A percentile compares a stretch with the other conserved stretches of the same genome.
Evolutionary conservation across 2,113 vertebrate genomes (phyloP).

Genomic region (Callospermophilus lateralis): DNA sequence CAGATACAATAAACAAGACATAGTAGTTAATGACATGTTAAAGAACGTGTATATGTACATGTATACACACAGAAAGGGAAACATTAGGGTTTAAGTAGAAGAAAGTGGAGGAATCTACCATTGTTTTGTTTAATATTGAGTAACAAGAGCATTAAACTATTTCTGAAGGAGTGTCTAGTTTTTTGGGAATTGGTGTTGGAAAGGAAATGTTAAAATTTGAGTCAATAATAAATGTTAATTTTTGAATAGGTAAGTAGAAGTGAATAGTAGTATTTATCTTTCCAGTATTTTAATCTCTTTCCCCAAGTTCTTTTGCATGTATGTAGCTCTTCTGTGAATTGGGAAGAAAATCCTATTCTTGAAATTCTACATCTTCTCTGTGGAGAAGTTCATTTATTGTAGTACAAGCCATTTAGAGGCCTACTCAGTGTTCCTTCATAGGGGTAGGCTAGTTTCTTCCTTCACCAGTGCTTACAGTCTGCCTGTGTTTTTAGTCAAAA

Average conservation of each 20-base stretch:
- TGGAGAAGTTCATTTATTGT: not conserved
- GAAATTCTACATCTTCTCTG: slow-evolving; percentile 15
- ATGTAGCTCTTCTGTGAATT: not conserved
- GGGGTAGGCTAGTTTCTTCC: not conserved
- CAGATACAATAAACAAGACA: not conserved
- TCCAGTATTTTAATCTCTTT: not conserved
- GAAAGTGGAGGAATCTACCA: not conserved
- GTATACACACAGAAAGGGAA: not conserved
- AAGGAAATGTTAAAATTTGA: not conserved
- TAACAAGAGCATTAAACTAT: not conserved
- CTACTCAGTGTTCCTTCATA: not conserved
- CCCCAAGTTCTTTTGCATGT: not conserved
- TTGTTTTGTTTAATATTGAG: not conserved
- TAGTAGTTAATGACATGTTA: not conserved
- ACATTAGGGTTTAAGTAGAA: not conserved
- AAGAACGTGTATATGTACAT: too few species aligned
- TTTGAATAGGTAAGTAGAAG: not conserved
- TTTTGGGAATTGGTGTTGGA: not conserved
- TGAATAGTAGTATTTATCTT: not conserved
- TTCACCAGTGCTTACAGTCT: not conserved
- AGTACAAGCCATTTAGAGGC: not conserved
- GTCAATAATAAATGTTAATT: not conserved
- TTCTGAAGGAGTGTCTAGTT: not conserved
- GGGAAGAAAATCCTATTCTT: not conserved
- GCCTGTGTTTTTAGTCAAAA: not conserved